Percentiles rank a stretch among this genome's conserved stretches.
Evolutionary conservation across 2,113 vertebrate species (phyloP).

Genomic region (Pteropus alecto): DNA sequence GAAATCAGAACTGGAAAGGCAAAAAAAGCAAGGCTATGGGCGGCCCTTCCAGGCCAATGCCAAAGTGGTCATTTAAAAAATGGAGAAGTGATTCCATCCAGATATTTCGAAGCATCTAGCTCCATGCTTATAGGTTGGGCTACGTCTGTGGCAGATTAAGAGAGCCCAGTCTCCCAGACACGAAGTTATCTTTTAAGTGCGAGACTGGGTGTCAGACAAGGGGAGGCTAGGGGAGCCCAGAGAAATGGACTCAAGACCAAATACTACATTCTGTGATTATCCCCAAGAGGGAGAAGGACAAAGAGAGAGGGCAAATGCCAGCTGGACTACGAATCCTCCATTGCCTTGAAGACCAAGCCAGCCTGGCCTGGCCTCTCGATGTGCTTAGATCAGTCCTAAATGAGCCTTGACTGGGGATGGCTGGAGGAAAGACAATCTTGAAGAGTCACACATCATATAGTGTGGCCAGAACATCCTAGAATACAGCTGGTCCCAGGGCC

Average conservation of each 20-base stretch:
- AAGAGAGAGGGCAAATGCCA: neutral
- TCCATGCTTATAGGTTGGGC: neutral
- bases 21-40: neutral
- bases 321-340: neutral
- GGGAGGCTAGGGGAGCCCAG: neutral
- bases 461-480: neutral
- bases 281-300: neutral
- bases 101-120: neutral
- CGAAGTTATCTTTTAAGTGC: neutral
- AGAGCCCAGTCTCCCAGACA: neutral
- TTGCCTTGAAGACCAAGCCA: neutral
- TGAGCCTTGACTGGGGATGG: neutral
- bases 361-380: neutral
- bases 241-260: neutral
- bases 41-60: neutral
- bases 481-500: neutral
- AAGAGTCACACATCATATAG: neutral
- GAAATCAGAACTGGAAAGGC: neutral
- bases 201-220: neutral
- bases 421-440: neutral
- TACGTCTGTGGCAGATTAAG: neutral
- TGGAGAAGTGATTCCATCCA: neutral
- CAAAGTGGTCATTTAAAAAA: neutral
- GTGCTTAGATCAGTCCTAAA: neutral
- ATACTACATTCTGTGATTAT: conserved; percentile 6